Conservation (phyloP, 1,140 invertebrate species). For the Lasioglossum albipes region DNA sequence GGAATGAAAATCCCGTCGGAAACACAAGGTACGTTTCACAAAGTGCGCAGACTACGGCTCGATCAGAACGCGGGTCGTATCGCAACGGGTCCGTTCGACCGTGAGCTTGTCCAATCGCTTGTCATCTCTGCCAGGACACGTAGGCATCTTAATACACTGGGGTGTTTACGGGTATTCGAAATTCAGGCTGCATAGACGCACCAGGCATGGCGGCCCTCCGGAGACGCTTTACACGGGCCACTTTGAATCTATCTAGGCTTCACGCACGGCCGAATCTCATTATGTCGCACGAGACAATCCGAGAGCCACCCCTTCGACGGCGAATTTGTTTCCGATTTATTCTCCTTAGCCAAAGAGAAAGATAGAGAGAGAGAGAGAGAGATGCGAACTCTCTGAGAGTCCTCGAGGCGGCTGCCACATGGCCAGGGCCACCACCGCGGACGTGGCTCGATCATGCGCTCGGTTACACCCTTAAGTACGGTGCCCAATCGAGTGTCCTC, state of each 20-base stretch:
- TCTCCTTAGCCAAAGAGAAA: not conserved
- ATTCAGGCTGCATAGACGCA: constrained; percentile 57
- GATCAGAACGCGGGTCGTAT: not conserved
- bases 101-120: not conserved
- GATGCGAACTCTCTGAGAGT: constrained; percentile 7
- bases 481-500: constrained; percentile 57
- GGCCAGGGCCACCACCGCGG: constrained; percentile 27
- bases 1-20: too few relatives aligned
- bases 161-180: constrained; percentile 65
- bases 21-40: too few relatives aligned
- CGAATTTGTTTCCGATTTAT: constrained; percentile 68
- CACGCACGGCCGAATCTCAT: constrained; percentile 66
- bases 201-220: constrained; percentile 47
- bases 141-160: constrained; percentile 66
- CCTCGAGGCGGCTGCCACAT: constrained; percentile 36
- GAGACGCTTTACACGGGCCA: constrained; percentile 56
- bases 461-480: constrained; percentile 63
- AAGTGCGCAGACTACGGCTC: not conserved
- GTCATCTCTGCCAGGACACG: constrained; percentile 29
- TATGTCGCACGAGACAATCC: constrained; percentile 46
- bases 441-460: constrained; percentile 56
- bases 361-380: too few relatives aligned
- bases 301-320: constrained; percentile 21
- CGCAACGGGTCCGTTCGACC: not conserved
- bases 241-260: constrained; percentile 62